Evolutionary conservation across 1,140 invertebrate genomes (phyloP).

Genomic region (Micrasema minimum): DNA sequence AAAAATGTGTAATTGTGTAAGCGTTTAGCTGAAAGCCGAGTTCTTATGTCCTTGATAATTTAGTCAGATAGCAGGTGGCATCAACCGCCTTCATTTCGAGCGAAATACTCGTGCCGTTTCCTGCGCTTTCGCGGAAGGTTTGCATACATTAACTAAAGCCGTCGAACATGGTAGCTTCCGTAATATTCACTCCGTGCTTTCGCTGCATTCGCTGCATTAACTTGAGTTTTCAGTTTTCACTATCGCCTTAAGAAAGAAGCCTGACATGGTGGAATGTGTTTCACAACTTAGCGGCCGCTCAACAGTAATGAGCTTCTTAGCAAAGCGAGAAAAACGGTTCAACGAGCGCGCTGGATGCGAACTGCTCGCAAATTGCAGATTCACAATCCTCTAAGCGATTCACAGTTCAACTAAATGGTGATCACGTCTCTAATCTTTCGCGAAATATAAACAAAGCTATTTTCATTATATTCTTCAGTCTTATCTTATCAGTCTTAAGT

Average conservation of each 20-base stretch:
- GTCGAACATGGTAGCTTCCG: slow-evolving; percentile 3
- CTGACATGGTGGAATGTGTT: slow-evolving; percentile 38
- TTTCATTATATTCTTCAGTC: too few relatives aligned
- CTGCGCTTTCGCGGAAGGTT: not conserved
- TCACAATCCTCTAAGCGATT: not conserved
- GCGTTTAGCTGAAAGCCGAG: not conserved
- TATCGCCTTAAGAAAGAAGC: slow-evolving; percentile 36
- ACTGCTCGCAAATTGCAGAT: not conserved
- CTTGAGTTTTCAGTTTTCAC: slow-evolving; percentile 33
- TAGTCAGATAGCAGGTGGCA: slow-evolving; percentile 21
- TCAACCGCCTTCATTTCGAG: slow-evolving; percentile 15
- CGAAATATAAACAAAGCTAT: too few relatives aligned
- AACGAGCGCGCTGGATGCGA: slow-evolving; percentile 7
- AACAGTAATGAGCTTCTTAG: slow-evolving; percentile 29
- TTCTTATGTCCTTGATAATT: slow-evolving; percentile 25
- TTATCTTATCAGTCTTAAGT: too few relatives aligned
- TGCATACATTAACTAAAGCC: not conserved
- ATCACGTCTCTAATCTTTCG: too few relatives aligned
- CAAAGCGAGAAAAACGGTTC: slow-evolving; percentile 16
- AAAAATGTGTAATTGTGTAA: too few relatives aligned
- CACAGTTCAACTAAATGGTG: not conserved
- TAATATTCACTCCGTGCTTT: slow-evolving; percentile 7
- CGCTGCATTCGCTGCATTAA: slow-evolving; percentile 27
- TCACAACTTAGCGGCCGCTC: slow-evolving; percentile 38
- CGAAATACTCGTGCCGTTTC: not conserved